A percentile compares a stretch with the other conserved stretches of the same genome.
Conservation (phyloP, 2,113 vertebrate species). For the Poeciliopsis occidentalis region DNA sequence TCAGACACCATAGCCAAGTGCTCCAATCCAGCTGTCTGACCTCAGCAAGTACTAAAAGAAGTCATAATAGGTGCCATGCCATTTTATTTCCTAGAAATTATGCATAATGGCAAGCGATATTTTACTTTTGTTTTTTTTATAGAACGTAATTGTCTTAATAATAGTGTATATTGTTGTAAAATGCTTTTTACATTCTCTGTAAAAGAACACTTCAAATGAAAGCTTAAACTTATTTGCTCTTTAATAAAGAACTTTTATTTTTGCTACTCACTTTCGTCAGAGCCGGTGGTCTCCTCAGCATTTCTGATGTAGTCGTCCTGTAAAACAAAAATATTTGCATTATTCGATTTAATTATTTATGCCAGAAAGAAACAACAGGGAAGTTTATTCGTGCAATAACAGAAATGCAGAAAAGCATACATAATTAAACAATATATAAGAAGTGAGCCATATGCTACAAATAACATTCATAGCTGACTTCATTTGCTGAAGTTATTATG, state of each 20-base stretch:
- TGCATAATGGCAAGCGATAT: constrained; percentile 17
- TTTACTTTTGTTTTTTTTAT: constrained; percentile 22
- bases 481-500: constrained; percentile 2
- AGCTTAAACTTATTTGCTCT: background rate
- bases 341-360: constrained; percentile 39
- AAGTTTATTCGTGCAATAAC: background rate
- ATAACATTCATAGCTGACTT: constrained; percentile 16
- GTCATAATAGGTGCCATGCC: background rate
- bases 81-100: constrained; percentile 22
- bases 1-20: constrained; percentile 32
- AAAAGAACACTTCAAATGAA: constrained; percentile 21
- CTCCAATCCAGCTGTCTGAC: constrained; percentile 33
- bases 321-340: constrained; percentile 43
- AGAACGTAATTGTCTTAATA: background rate
- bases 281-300: constrained; percentile 82
- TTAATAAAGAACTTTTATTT: background rate
- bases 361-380: background rate
- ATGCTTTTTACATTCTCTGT: background rate
- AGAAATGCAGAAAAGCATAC: background rate
- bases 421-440: constrained; percentile 30
- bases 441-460: constrained; percentile 1
- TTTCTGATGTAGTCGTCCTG: constrained; percentile 92
- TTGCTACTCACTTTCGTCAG: constrained; percentile 86
- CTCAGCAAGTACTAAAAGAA: constrained; percentile 46
- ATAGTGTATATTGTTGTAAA: background rate